Base-by-base conservation (phyloP, 1,140 invertebrate species). In the Sarcophaga peregrina region DNA sequence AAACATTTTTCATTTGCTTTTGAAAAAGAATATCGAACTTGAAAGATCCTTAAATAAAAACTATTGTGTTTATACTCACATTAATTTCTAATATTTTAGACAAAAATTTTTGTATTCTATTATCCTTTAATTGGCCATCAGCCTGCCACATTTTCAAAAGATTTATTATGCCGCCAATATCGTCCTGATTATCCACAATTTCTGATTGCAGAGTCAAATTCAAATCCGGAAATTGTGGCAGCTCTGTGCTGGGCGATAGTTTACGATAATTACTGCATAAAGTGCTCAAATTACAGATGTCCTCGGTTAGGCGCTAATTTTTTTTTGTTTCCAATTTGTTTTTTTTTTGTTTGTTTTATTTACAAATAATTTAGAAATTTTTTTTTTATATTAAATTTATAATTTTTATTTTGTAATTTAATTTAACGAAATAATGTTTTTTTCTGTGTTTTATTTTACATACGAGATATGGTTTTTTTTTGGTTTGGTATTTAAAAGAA, bases 241-340 rank as follows among this genome's bases (percentile, higher is more conserved):
- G 87, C 84, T 89, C 88, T 25, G 88, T 89, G 58, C 86, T 89
- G 25, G 88, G 88, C 81, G 88, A 89, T 47, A 89, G 82, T 84
- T 89, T 89, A 81, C 88, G 89, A 83, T 89, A 89, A 85, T 92
- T 91, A 80, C 91, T 90, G 84, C 92, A 90, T 13, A 91, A 86
- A 6, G 91, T 92, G 82, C 91, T 92, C 83, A 92, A 86, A 83
- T 91, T 91, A 85, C 92, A 92, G 80, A 92, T 91, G 84, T 92
- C 92, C 87, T 92, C 91, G 86, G 91, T 92, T 58, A 92, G 85
- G 84, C 91, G 91, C 91, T 92, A 84, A 52, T 52, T 37, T 54
- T 81, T 80, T 76, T 54, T 48, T n/a, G n/a, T n/a, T n/a, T 72
- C 20, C 9, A 7, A 20, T 25, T 62, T 62, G 5, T n/a, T 13